Conservation (phyloP, 2,888 invertebrate genomes). For the Nasonia oneida region DNA sequence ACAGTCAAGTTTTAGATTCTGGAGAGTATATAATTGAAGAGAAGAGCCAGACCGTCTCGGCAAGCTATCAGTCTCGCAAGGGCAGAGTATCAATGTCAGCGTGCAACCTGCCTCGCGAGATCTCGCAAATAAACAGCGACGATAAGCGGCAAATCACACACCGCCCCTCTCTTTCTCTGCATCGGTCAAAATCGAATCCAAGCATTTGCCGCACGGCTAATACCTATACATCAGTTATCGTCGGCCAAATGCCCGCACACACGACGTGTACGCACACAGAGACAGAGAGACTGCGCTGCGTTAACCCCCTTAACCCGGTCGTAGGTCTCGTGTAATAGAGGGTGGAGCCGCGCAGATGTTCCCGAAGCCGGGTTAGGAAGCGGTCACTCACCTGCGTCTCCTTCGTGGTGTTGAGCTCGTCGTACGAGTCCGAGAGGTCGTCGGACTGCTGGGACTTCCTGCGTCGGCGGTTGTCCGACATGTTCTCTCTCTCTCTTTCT, state of each 20-base stretch:
- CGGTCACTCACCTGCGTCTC: slow-evolving; percentile 74
- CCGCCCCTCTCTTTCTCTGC: background rate
- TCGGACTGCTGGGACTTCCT: slow-evolving; percentile 76
- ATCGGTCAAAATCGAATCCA: background rate
- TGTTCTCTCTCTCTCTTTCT: slow-evolving; percentile 55
- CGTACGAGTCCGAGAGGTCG: slow-evolving; percentile 76
- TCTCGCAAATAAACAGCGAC: slow-evolving; percentile 24
- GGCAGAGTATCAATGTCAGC: slow-evolving; percentile 41
- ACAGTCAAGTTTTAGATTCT: background rate
- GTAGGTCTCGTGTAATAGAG: background rate
- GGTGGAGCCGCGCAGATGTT: background rate
- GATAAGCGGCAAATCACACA: slow-evolving; percentile 27
- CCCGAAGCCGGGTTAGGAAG: background rate
- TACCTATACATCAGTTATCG: background rate
- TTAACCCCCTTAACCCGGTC: background rate
- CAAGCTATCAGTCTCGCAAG: slow-evolving; percentile 1
- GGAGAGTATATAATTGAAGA: background rate
- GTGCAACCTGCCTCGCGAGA: slow-evolving; percentile 16
- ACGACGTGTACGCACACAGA: no score
- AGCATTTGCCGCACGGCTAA: background rate
- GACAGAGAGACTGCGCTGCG: background rate
- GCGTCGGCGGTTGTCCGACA: slow-evolving; percentile 77
- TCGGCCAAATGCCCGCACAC: background rate
- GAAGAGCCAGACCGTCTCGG: background rate
- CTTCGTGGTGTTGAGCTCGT: slow-evolving; percentile 75